phyloP scores from a whole-genome alignment of 1,140 invertebrate genomes.

The Metaphire vulgaris region DNA sequence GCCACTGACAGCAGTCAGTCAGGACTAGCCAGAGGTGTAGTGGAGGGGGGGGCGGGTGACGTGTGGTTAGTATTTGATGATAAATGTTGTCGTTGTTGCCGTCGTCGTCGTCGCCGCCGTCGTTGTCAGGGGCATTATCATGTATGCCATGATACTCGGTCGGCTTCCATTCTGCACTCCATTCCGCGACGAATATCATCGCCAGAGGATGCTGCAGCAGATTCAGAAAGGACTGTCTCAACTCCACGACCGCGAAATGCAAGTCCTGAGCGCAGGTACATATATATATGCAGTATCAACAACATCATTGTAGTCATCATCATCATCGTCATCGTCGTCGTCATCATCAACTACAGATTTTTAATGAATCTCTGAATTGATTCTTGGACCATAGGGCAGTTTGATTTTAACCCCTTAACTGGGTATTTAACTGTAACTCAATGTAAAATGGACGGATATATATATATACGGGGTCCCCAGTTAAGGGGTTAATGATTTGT shows the following conservation, averaged over 20 bases:
- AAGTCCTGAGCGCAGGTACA: slow-evolving; percentile 41
- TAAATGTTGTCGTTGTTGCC: not conserved
- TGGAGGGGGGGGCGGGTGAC: not conserved
- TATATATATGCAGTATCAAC: too few species aligned
- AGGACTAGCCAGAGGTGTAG: not conserved
- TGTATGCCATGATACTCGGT: slow-evolving; percentile 64
- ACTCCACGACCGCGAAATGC: slow-evolving; percentile 45
- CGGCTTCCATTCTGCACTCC: slow-evolving; percentile 60
- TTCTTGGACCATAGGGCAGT: too few species aligned
- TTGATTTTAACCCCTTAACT: too few species aligned
- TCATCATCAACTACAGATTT: too few species aligned
- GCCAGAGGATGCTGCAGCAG: slow-evolving; percentile 59
- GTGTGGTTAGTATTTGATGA: not conserved
- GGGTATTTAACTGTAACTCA: too few species aligned
- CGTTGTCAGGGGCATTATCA: slow-evolving; percentile 59
- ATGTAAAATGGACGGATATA: too few species aligned
- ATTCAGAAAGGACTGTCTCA: slow-evolving; percentile 59
- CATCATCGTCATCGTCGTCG: too few species aligned
- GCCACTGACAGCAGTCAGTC: too few species aligned
- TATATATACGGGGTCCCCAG: too few species aligned
- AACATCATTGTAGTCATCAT: too few species aligned
- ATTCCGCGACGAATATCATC: slow-evolving; percentile 52
- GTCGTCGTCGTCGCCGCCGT: not conserved
- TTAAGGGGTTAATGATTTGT: too few species aligned
- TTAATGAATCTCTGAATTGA: too few species aligned